Percentiles rank a stretch among this genome's conserved stretches.
Conservation (phyloP, 1,140 invertebrate species). For the Leptopilina clavipes region DNA sequence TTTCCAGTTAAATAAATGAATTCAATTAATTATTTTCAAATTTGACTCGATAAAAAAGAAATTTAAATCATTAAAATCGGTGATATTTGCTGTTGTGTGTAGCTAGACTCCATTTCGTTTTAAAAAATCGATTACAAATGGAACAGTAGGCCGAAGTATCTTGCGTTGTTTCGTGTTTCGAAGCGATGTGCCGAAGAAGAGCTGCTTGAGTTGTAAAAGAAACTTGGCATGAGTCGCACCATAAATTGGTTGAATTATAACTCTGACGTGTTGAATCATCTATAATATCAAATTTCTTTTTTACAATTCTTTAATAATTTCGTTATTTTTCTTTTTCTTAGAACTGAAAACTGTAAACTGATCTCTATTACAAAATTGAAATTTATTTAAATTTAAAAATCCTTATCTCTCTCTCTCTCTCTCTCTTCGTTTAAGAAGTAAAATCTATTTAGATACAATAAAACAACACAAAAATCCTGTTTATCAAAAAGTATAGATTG, state of each 20-base stretch:
- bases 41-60: too few relatives aligned
- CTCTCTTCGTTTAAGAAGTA: neutral
- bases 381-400: too few relatives aligned
- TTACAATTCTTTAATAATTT: neutral
- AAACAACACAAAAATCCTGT: too few relatives aligned
- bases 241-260: conserved; percentile 27
- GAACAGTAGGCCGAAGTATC: conserved; percentile 56
- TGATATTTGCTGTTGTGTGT: conserved; percentile 65
- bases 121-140: conserved; percentile 60
- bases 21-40: too few relatives aligned
- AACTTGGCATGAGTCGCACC: conserved; percentile 57
- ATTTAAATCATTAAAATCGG: conserved; percentile 42
- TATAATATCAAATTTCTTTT: conserved; percentile 21
- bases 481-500: neutral
- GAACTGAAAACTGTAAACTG: conserved; percentile 32
- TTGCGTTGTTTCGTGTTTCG: conserved; percentile 58
- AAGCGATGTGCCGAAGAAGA: conserved; percentile 58
- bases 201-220: conserved; percentile 61
- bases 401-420: too few relatives aligned
- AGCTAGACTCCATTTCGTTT: conserved; percentile 64
- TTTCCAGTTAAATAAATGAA: too few relatives aligned
- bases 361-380: neutral
- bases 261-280: neutral
- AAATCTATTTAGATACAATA: too few relatives aligned
- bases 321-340: neutral